Conservation (phyloP, 1,140 invertebrate genomes). For the Neodiprion virginianus region DNA sequence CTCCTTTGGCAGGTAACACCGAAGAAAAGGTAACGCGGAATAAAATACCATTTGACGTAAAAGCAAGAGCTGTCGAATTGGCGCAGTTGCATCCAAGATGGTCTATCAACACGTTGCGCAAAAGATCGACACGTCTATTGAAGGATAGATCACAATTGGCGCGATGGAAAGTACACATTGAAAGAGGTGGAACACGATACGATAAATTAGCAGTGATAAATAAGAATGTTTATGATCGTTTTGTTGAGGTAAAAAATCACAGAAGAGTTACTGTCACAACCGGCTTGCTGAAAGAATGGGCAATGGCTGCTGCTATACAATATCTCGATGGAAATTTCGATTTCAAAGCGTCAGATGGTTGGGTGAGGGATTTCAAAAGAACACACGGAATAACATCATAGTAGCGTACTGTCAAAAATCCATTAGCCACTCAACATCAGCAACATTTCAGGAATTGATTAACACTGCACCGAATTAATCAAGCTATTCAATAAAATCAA, state of each 20-base stretch:
- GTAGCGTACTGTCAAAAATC: no score
- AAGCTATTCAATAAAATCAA: no score
- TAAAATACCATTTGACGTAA: background rate
- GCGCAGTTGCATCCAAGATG: background rate
- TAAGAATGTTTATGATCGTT: background rate
- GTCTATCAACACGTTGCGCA: background rate
- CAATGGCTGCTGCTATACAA: background rate
- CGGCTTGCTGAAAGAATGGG: background rate
- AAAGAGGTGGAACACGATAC: background rate
- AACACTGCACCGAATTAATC: no score
- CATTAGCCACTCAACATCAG: no score
- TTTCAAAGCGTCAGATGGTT: slow-evolving; percentile 27
- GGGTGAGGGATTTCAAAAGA: slow-evolving; percentile 33
- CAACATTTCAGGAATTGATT: no score
- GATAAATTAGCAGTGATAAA: background rate
- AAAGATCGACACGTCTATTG: background rate
- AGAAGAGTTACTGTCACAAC: background rate
- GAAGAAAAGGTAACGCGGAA: background rate
- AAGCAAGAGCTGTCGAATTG: background rate
- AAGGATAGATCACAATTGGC: slow-evolving; percentile 3
- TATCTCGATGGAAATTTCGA: slow-evolving; percentile 19
- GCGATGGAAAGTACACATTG: background rate
- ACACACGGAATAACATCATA: slow-evolving; percentile 22
- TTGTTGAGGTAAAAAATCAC: background rate
- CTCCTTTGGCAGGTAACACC: background rate